These are phyloP conservation scores for Momotus momota DNA, from an alignment of 2,797 vertebrate genomes.

Conservation along the genomic window DNA sequence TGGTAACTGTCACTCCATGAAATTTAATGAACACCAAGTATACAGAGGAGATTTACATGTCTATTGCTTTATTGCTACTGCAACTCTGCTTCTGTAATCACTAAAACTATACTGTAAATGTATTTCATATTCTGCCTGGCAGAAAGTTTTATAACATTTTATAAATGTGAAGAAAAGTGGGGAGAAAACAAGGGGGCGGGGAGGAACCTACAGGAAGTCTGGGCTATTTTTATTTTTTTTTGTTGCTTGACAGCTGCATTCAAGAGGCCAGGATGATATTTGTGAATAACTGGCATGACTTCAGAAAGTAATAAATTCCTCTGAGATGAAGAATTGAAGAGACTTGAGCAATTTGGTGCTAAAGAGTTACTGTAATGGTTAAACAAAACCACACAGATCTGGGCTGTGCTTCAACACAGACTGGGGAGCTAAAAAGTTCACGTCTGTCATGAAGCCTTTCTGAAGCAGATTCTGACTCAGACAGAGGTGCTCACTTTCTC, in stretches of 20 bases:
- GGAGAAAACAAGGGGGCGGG: rapidly evolving
- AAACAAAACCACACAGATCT: background rate
- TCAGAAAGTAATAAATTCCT: slow-evolving; percentile 26
- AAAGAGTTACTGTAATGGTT: background rate
- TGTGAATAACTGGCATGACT: background rate
- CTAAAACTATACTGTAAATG: slow-evolving; percentile 37
- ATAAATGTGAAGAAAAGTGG: slow-evolving; percentile 26
- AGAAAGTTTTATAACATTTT: slow-evolving; percentile 50
- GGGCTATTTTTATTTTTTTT: slow-evolving; percentile 19
- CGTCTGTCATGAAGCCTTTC: background rate
- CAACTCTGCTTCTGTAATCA: slow-evolving; percentile 44
- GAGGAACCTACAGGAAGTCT: background rate
- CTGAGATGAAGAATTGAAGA: background rate
- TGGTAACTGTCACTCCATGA: slow-evolving; percentile 29
- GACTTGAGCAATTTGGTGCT: background rate
- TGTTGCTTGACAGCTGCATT: background rate
- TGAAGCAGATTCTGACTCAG: background rate
- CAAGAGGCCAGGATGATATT: background rate
- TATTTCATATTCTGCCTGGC: slow-evolving; percentile 28
- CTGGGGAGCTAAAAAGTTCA: background rate
- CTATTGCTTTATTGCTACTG: slow-evolving; percentile 2
- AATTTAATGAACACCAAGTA: slow-evolving; percentile 50
- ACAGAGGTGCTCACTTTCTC: background rate
- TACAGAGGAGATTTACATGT: slow-evolving; percentile 56
- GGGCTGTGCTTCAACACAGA: background rate